Percentiles rank a stretch among this genome's conserved stretches.
phyloP scores from a whole-genome alignment of 2,113 vertebrate genomes.

The Nibea albiflora region DNA sequence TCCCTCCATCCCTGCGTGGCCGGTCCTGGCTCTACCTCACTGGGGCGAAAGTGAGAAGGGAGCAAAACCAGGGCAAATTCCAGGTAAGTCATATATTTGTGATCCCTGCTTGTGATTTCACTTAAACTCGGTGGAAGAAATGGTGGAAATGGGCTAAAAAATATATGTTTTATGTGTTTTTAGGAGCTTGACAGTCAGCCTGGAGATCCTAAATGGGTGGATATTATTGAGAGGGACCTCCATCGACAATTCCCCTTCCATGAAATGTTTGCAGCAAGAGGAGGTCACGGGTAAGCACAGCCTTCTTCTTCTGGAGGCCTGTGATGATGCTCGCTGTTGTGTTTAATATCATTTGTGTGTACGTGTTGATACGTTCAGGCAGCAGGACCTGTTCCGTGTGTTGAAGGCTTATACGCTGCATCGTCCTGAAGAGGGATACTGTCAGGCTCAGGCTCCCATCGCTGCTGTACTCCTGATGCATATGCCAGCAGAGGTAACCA shows the following conservation, averaged over 20 bases:
- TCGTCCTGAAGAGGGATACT: constrained; percentile 97
- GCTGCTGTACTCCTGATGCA: constrained; percentile 99
- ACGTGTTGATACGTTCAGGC: constrained; percentile 78
- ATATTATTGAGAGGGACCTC: constrained; percentile 95
- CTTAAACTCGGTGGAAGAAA: background rate
- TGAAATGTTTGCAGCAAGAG: constrained; percentile 96
- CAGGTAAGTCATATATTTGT: constrained; percentile 76
- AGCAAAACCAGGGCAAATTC: constrained; percentile 91
- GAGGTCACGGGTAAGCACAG: constrained; percentile 91
- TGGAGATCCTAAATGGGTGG: constrained; percentile 95
- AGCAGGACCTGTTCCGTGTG: constrained; percentile 95
- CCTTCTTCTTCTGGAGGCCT: background rate
- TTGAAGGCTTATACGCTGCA: constrained; percentile 96
- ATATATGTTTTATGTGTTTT: constrained; percentile 8
- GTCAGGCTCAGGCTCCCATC: constrained; percentile 97
- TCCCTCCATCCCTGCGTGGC: constrained; percentile 94
- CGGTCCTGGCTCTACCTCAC: constrained; percentile 97
- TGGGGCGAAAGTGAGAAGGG: constrained; percentile 92
- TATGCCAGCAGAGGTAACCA: constrained; percentile 95
- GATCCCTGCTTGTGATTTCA: background rate
- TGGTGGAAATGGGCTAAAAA: background rate
- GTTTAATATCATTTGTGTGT: background rate
- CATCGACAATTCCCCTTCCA: constrained; percentile 99
- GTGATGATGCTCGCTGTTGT: background rate
- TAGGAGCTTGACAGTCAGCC: constrained; percentile 90